Base-by-base conservation (phyloP, 2,113 vertebrate species). In the Isichthys henryi region DNA sequence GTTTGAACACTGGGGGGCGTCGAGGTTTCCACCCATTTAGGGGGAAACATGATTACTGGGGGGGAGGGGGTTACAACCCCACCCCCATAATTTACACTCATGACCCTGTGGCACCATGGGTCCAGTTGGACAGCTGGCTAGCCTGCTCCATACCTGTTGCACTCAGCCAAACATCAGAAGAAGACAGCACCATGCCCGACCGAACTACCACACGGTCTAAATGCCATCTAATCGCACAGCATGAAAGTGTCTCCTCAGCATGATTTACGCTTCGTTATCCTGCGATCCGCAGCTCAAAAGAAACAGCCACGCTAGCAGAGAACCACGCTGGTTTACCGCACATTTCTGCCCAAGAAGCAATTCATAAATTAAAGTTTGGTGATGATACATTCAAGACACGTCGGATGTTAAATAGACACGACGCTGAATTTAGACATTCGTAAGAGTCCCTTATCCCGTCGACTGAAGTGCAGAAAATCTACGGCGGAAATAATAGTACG, bases 71-170 rank as follows among this genome's bases (percentile, higher is more conserved):
- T 56, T 56, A 21, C 53, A 21, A 56, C 53, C 17, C 19, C 53
- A 21, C 19, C 1, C 19, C 19, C 53, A 21, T 56, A 56, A 56
- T 56, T 53, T 56, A 21, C 53, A 0, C 53, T 19, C 19, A 5
- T 56, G 53, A 56, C 53, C 53, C 53, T 31, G 50, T 0, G 39
- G 5, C 53, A 13, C 17, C 31, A 9, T 35, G 27, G n/a, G 46
- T 21, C 82, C 21, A n/a, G 5, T 10, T 84, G 45, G 8, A n/a
- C 45, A 56, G n/a, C 39, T 86, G 3, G 13, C 82, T 7, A 80
- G 17, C 35, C 66, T 50, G 49, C 74, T 50, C 35, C 50, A 35
- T 91, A 88, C 66, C 83, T 91, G 90, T 88, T 66, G 48, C 52
- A 90, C 53, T 89, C 85, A 53, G 48, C 39, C 52, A 23, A 84